Percentiles rank a stretch among this genome's conserved stretches.
Evolutionary conservation across 1,140 invertebrate species (phyloP).

Genomic region (Drosophila kanapiae): DNA sequence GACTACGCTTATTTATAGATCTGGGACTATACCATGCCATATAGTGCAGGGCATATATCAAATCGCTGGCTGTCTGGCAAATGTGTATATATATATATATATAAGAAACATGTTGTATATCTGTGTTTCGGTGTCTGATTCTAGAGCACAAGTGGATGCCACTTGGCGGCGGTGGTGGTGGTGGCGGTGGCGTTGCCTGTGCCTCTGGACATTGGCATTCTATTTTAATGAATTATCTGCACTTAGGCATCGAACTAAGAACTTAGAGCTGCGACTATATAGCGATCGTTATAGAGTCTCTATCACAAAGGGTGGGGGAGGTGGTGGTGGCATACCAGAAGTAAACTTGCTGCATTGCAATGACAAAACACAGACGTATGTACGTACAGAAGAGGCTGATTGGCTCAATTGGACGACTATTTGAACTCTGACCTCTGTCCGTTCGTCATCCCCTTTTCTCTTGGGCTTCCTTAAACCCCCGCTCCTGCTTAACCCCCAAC

Average conservation of each 20-base stretch:
- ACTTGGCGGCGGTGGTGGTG: conserved; percentile 13
- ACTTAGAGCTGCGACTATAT: conserved; percentile 41
- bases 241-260: conserved; percentile 76
- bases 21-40: conserved; percentile 46
- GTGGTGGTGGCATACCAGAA: conserved; percentile 16
- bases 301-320: conserved; percentile 1
- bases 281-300: conserved; percentile 14
- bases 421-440: conserved; percentile 78
- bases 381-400: conserved; percentile 57
- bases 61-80: conserved; percentile 48
- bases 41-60: conserved; percentile 59
- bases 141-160: conserved; percentile 51
- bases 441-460: conserved; percentile 34
- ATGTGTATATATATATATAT: conserved; percentile 7
- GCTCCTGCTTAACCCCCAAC: conserved; percentile 14
- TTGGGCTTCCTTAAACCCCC: conserved; percentile 3
- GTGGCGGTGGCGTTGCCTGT: neutral
- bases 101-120: conserved; percentile 28
- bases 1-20: conserved; percentile 50
- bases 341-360: conserved; percentile 35
- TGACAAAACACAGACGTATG: conserved; percentile 41
- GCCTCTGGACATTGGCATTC: conserved; percentile 72
- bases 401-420: conserved; percentile 84
- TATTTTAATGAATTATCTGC: conserved; percentile 80
- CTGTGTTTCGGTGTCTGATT: conserved; percentile 41